Base-by-base conservation (phyloP, 2,888 invertebrate species). In the Criorhina ranunculi region DNA sequence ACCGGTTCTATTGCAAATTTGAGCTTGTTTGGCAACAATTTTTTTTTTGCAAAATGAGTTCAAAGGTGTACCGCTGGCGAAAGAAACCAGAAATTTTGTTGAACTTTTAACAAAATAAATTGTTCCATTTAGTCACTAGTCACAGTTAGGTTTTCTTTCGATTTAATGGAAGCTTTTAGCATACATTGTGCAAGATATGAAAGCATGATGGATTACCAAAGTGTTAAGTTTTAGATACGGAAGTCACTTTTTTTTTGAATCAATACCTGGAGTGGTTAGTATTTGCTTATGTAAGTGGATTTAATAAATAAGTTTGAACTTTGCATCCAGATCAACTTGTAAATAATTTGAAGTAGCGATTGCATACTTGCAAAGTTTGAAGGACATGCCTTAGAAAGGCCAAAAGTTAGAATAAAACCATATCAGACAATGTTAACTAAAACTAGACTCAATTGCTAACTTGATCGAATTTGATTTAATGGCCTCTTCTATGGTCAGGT, bases 1-100 rank as follows among this genome's bases (percentile, higher is more conserved):
- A 83, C 83, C 79, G 73, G 73, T 75, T 83, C 73, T 79, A 79
- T 83, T 83, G 62, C 72, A 73, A 12, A 69, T n/a, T 24, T 40
- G 37, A n/a, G 42, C 44, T 53, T 37, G 51, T 60, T 79, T 44
- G 12, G 12, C 46, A 31, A 31, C 12, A 7, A 19, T 33, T 24
- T 53, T 67, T 24, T 24, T 53, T 60, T 75, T 79, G 62, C 79
- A 62, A 73, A 62, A 69, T 33, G 37, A 12, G 66, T 69, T 49
- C 53, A 66, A 60, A 83, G 60, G 66, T 64, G 55, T 60, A 44
- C 33, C 8, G 15, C 31, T 59, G 55, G 53, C 8, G 33, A 46
- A 69, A 64, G 64, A 70, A 55, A 55, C 69, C 57, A 51, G 51
- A 64, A 62, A 55, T 53, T 44, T 24, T 69, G 11, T 11, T 15